Base-by-base conservation (phyloP, 2,888 invertebrate genomes). In the Hydroisotoma schaefferi region DNA sequence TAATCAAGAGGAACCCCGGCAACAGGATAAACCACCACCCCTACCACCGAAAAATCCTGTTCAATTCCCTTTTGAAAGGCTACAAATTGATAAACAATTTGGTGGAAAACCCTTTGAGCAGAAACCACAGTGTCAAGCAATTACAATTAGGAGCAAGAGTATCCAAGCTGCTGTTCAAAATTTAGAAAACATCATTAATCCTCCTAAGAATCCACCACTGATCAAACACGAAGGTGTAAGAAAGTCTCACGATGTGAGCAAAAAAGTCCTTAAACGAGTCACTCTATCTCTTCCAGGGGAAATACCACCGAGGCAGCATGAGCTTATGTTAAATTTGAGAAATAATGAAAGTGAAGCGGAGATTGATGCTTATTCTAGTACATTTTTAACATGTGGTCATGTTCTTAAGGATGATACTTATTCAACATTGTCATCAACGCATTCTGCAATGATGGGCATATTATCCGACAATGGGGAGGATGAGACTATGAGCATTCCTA, bases 301-400 rank as follows among this genome's bases (percentile, higher is more conserved):
- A 20, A 18, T 46, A 10, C 37, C 28, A 12, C 52, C 38, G 22
- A n/a, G 49, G 33, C 55, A 63, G 22, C 60, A 57, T 18, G 57
- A 57, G 28, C 44, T 63, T 8, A 38, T 63, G 10, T 23, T 59
- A 22, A 59, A 63, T 29, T 60, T 15, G 25, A 10, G 37, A 22
- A 33, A 33, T 37, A n/a, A n/a, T n/a, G 54, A 54, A 27, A 54
- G 61, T 26, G 60, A 59, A 40, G 25, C 46, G 6, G 61, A 63
- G 43, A 23, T 60, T 20, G 57, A 63, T 37, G 59, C 58, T 47
- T 57, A 59, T 38, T 59, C 62, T 10, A 57, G 64, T 1, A 60
- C 62, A 25, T 56, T 69, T 48, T 48, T 69, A 10, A 68, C 65
- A 40, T 71, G 71, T 64, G 71, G 71, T 29, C 71, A 71, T 27